These are phyloP conservation scores for Mycetomoellerius zeteki DNA, from an alignment of 1,140 invertebrate genomes.

Conservation along the genomic window DNA sequence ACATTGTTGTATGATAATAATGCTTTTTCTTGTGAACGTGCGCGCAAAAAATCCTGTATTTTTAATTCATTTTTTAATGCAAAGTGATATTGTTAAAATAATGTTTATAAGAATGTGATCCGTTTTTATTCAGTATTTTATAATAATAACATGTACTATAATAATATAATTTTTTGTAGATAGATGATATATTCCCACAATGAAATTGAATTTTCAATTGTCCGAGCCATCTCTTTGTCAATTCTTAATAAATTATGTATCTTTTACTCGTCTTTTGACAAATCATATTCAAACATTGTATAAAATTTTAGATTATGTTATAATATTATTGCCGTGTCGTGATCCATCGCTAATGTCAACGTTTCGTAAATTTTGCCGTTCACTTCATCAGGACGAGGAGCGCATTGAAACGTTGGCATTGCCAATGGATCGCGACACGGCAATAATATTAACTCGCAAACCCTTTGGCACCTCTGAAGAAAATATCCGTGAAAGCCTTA, in stretches of 20 bases:
- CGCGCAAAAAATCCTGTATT: neutral
- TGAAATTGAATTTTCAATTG: conserved; percentile 7
- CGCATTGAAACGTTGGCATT: too few species aligned
- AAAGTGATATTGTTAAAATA: conserved; percentile 24
- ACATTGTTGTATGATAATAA: neutral
- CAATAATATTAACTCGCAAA: too few species aligned
- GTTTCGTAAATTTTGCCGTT: too few species aligned
- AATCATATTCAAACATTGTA: neutral
- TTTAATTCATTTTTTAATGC: neutral
- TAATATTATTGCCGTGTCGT: too few species aligned
- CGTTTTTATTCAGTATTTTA: conserved; percentile 12
- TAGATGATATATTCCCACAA: neutral
- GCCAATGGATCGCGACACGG: too few species aligned
- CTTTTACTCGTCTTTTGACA: neutral
- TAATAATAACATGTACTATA: neutral
- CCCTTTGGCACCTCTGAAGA: too few species aligned
- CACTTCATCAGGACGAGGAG: too few species aligned
- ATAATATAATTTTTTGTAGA: conserved; percentile 20
- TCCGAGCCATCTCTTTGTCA: conserved; percentile 9
- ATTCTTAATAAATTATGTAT: conserved; percentile 15
- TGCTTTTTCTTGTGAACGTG: neutral
- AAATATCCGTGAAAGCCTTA: too few species aligned
- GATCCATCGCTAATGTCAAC: too few species aligned
- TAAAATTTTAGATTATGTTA: neutral
- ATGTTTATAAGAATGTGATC: conserved; percentile 12